Base-by-base conservation (phyloP, 2,888 invertebrate species). In the Loripinus fragilis region DNA sequence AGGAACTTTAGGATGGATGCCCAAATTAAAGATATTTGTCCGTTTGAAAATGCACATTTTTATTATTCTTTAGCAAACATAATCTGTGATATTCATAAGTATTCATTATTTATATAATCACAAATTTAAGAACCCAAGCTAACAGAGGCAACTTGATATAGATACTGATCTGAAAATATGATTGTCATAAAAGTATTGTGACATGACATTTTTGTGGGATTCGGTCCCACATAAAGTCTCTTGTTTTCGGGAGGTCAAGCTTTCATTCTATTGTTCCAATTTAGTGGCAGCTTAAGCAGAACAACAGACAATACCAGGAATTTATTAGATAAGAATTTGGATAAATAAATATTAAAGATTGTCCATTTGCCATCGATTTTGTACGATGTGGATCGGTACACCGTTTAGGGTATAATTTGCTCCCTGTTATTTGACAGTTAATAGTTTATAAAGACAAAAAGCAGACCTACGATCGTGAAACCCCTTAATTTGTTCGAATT, bases 301-400 rank as follows among this genome's bases (percentile, higher is more conserved):
- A 80, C 84, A 87, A 87, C 87, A 87, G 87, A 86, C 88, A 83
- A 81, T 83, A 83, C 83, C 83, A 81, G 87, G 82, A 81, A 87
- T 84, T 86, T 88, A 89, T 89, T 88, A 86, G 86, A 90, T 89
- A 87, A 89, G 80, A 85, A 76, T 85, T 85, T 84, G 84, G 86
- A 87, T 90, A 88, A 88, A 86, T 86, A 88, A 85, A 87, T 88
- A 87, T 87, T 82, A 83, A 83, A 86, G 85, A 87, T 87, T 87
- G 81, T 80, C 77, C 83, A 66, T 70, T 77, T 76, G 55, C 20
- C 48, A 77, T 75, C 67, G 75, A 75, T 73, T 55, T 52, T 41
- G 41, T 15, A 41, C 42, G 30, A 74, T 60, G 55, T 28, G 30
- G 64, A 60, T 69, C 55, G 41, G 50, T 42, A 30, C 38, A 48